Evolutionary conservation across 2,113 vertebrate species (phyloP).

Genomic region (Gulo gulo): DNA sequence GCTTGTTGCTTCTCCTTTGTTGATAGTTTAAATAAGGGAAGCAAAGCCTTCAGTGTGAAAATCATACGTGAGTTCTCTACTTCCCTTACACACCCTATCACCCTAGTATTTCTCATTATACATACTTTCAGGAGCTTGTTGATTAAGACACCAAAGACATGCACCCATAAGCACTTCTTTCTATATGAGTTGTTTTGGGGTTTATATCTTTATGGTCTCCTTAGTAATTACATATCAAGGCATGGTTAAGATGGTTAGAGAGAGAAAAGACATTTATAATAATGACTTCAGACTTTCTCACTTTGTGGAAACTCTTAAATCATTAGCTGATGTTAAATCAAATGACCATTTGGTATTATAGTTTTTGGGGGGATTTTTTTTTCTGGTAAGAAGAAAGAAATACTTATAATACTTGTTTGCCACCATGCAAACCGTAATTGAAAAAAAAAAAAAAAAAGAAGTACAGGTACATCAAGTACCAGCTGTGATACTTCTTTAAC

Average conservation of each 20-base stretch:
- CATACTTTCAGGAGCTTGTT: neutral
- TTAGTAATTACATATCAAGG: neutral
- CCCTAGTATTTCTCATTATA: neutral
- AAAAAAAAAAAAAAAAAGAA: neutral
- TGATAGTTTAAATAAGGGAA: neutral
- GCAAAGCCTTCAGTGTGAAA: neutral
- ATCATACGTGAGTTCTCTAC: neutral
- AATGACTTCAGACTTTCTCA: neutral
- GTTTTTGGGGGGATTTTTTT: neutral
- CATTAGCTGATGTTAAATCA: neutral
- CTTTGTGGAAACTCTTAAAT: neutral
- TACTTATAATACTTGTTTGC: neutral
- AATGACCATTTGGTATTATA: neutral
- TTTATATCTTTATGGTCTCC: neutral
- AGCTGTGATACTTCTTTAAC: neutral
- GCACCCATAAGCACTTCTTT: neutral
- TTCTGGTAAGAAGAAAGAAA: conserved; percentile 3
- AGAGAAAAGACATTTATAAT: neutral
- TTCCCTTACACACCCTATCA: neutral
- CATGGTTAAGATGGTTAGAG: neutral
- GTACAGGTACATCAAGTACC: neutral
- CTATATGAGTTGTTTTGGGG: neutral
- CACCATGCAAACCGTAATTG: neutral
- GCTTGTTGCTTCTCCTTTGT: neutral
- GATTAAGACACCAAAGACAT: neutral